Percentiles rank a stretch among this genome's conserved stretches.
phyloP scores from a whole-genome alignment of 2,113 vertebrate genomes.

The Prionailurus bengalensis region DNA sequence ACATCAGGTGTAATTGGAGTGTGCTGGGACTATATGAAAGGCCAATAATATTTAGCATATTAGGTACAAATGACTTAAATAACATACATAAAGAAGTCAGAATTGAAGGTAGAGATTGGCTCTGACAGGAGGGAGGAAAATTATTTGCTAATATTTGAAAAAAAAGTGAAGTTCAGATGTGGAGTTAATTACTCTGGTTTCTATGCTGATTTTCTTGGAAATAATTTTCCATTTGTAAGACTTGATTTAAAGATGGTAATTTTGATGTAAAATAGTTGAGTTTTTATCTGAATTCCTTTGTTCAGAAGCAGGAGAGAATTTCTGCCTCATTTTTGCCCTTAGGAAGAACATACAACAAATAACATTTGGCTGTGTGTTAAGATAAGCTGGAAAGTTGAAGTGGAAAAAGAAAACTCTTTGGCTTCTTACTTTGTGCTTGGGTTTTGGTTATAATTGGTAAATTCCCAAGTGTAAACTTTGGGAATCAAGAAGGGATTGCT shows the following conservation, averaged over 20 bases:
- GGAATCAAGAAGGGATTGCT: neutral
- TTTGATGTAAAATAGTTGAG: neutral
- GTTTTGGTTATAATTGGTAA: neutral
- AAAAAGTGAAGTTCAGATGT: slow-evolving; percentile 17
- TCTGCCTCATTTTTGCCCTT: neutral
- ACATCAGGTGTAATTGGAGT: slow-evolving; percentile 11
- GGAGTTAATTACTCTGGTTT: neutral
- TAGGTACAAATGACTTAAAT: neutral
- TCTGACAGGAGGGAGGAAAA: slow-evolving; percentile 7
- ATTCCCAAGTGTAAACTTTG: neutral
- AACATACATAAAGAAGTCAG: neutral
- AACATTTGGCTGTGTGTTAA: neutral
- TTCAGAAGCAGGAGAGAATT: neutral
- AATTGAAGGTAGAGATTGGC: neutral
- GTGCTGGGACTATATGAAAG: neutral
- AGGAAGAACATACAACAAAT: neutral
- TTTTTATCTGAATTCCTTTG: slow-evolving; percentile 34
- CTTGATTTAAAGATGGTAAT: neutral
- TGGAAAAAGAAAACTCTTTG: neutral
- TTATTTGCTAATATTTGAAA: slow-evolving; percentile 1
- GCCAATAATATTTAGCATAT: slow-evolving; percentile 16
- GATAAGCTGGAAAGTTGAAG: neutral
- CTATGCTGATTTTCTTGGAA: slow-evolving; percentile 43
- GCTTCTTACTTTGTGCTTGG: neutral
- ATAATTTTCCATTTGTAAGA: slow-evolving; percentile 19